These are phyloP conservation scores for Omphaloscelis lunosa DNA, from an alignment of 2,888 invertebrate genomes.

Conservation along the genomic window DNA sequence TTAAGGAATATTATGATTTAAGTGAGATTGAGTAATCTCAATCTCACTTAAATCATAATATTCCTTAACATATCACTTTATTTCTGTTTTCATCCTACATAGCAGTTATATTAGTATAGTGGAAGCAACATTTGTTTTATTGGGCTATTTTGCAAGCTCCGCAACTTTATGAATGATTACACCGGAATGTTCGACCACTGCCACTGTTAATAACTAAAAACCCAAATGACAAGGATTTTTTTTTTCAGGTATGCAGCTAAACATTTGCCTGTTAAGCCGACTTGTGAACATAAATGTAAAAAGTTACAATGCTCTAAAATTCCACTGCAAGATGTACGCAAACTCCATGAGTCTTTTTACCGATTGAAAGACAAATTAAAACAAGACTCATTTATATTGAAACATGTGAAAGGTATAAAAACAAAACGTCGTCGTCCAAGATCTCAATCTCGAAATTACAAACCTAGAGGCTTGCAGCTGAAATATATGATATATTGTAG, in stretches of 20 bases:
- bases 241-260: slow-evolving; percentile 28
- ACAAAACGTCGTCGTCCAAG: slow-evolving; percentile 8
- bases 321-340: slow-evolving; percentile 28
- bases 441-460: slow-evolving; percentile 11
- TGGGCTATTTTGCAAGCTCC: slow-evolving; percentile 3
- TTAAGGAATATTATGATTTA: no score
- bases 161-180: slow-evolving; percentile 5
- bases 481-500: slow-evolving; percentile 5
- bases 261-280: slow-evolving; percentile 26
- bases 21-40: no score
- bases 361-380: slow-evolving; percentile 37
- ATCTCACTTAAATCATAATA: no score
- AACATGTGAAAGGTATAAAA: slow-evolving; percentile 30
- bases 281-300: slow-evolving; percentile 42
- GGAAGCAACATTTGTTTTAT: not conserved
- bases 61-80: not conserved
- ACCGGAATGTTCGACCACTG: slow-evolving; percentile 7
- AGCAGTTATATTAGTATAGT: slow-evolving; percentile 1
- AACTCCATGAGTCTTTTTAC: slow-evolving; percentile 39
- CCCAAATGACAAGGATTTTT: slow-evolving; percentile 9
- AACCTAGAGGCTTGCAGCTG: slow-evolving; percentile 2
- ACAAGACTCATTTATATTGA: slow-evolving; percentile 34
- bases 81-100: slow-evolving; percentile 3
- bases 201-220: slow-evolving; percentile 7
- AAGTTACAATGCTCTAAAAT: slow-evolving; percentile 40